These are phyloP conservation scores for Nezara viridula DNA, from an alignment of 2,888 invertebrate genomes.

Conservation along the genomic window DNA sequence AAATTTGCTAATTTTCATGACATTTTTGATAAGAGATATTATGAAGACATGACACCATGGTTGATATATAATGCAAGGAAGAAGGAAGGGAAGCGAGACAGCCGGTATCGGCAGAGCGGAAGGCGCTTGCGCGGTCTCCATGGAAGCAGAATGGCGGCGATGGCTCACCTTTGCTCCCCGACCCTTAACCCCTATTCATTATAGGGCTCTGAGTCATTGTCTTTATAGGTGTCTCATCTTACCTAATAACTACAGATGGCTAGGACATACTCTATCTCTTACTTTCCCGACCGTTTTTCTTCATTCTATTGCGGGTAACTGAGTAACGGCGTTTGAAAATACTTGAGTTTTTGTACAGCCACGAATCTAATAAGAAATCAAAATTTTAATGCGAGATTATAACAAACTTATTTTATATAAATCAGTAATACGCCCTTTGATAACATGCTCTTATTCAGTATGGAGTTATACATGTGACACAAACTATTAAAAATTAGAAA, in stretches of 20 bases:
- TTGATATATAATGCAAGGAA: constrained; percentile 2
- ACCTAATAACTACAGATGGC: constrained; percentile 35
- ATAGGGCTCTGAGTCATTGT: constrained; percentile 44
- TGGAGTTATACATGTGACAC: too few relatives aligned
- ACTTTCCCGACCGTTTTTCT: background rate
- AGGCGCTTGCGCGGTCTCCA: constrained; percentile 53
- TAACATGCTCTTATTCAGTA: too few relatives aligned
- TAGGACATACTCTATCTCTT: background rate
- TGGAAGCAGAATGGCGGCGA: constrained; percentile 57
- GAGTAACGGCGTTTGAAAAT: background rate
- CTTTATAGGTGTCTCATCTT: constrained; percentile 41
- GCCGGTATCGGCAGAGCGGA: background rate
- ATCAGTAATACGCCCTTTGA: too few relatives aligned
- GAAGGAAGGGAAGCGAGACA: background rate
- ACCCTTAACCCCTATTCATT: constrained; percentile 57
- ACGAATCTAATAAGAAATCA: too few relatives aligned
- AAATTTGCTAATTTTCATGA: background rate
- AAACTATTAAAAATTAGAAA: too few relatives aligned
- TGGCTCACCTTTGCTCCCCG: constrained; percentile 53
- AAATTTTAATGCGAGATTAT: too few relatives aligned
- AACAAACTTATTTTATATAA: too few relatives aligned
- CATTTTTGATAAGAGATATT: background rate
- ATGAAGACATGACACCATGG: background rate
- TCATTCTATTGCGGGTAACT: background rate
- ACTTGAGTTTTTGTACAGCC: too few relatives aligned